Evolutionary conservation across 2,888 invertebrate species (phyloP), one percentile per base, ranked within the genome.

Genomic region (Argyresthia albistria): DNA sequence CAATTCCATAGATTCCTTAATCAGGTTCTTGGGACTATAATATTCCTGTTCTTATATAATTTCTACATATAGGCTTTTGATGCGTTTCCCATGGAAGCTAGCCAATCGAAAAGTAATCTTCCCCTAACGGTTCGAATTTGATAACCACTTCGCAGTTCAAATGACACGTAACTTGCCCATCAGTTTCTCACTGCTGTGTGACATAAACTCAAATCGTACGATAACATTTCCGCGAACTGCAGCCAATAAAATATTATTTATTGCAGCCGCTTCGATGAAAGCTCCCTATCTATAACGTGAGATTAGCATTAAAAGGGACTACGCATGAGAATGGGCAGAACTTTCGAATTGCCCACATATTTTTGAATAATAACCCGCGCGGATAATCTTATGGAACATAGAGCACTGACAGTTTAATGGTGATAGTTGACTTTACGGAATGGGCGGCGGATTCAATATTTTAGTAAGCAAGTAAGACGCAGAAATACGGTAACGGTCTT

Each of bases 271-370:
- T 54, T 43, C 69, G 70, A 67, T 61, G 70, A 78, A 71, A 74
- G 74, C 67, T 58, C 57, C 70, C 65, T 77, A 77, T 73, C 57
- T 64, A 78, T 73, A 74, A 64, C 64, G 55, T 58, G 15, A 73
- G 79, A 79, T 80, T 80, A 79, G 65, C 76, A 77, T 80, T 80
- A 76, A 73, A 71, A 66, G 46, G 57, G 55, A n/a, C 42, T 7
- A 35, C 55, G 46, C 48, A 55, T 56, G 54, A 53, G 37, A 48
- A 48, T 36, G 16, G 39, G 14, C 53, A 54, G 25, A 54, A 54
- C 52, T 45, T 36, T 43, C 43, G 37, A 25, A 53, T 58, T 58
- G 56, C 60, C 61, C 63, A 60, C 62, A 60, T 62, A 58, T 60
- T 57, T 54, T 52, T 65, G 62, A 65, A 60, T 65, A 66, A 66